Base-by-base conservation (phyloP, 2,888 invertebrate species). In the Nymphalis polychloros region DNA sequence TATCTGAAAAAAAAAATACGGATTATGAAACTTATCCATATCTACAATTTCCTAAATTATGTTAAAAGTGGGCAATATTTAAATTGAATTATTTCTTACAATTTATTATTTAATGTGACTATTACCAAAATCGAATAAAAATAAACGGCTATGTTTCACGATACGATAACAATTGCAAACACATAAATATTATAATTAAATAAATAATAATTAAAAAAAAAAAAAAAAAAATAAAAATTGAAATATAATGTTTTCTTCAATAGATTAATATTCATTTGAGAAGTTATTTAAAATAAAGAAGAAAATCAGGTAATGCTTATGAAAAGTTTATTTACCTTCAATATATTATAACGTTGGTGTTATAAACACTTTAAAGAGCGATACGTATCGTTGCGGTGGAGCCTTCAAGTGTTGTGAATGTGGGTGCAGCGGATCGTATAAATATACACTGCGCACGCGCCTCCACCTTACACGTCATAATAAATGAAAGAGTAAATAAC, bases 1-100 rank as follows among this genome's bases (percentile, higher is more conserved):
- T 72, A 48, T 64, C 75, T 75, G 72, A 0, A 64, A 71, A 55
- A n/a, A 64, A 67, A 27, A 27, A 27, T 27, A 27, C 27, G 3
- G 27, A 27, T 27, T 27, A 27, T 27, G 3, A 1, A 27, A 27
- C 27, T 27, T 27, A 4, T 0, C 3, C 27, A 2, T 27, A 27
- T 27, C 27, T 27, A 27, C 27, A 64, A 64, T 1, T 35, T n/a
- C 47, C 19, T 52, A 8, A 10, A 7, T 8, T 8, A 20, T 19
- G 1, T 52, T 20, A 20, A 53, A 16, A 23, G 6, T 16, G 27
- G 1, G 20, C 5, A 53, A 27, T 27, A 27, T 17, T 49, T 10
- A 41, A 41, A 8, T 41, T 41, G 10, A 10, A 8, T 41, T 41
- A 10, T 41, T 41, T 41, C 3, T 41, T 10, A 41, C 1, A 41